Evolutionary conservation across 2,888 invertebrate species (phyloP).

Genomic region (Hybos culiciformis): DNA sequence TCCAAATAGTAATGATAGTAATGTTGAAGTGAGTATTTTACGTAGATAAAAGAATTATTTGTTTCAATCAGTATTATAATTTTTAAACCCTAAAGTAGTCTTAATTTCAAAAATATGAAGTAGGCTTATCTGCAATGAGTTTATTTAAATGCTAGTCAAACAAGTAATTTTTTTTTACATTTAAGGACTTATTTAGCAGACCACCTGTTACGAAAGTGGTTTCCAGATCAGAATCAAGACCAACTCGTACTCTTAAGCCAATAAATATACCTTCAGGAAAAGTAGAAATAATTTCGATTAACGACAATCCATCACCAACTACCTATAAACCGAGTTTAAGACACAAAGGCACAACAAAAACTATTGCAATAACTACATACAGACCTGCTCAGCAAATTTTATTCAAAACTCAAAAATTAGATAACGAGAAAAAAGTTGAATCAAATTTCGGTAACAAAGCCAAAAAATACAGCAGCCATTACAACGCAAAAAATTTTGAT

Average conservation of each 20-base stretch:
- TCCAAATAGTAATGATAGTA: no score
- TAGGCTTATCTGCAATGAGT: no score
- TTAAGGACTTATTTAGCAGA: constrained; percentile 33
- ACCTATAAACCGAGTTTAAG: constrained; percentile 38
- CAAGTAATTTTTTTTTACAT: no score
- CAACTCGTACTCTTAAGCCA: constrained; percentile 26
- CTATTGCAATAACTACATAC: constrained; percentile 15
- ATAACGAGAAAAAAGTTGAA: neutral
- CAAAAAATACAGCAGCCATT: constrained; percentile 35
- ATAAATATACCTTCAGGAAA: constrained; percentile 22
- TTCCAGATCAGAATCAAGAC: constrained; percentile 25
- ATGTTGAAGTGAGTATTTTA: no score
- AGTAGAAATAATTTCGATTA: constrained; percentile 20
- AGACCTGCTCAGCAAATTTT: constrained; percentile 17
- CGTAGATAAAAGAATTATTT: no score
- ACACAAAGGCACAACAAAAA: constrained; percentile 15
- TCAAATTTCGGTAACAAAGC: constrained; percentile 7
- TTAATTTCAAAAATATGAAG: no score
- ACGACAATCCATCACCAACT: constrained; percentile 31
- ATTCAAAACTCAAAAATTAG: neutral
- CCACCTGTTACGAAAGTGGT: constrained; percentile 33
- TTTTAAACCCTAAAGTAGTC: no score
- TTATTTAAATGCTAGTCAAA: no score
- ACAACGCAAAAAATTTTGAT: constrained; percentile 31
- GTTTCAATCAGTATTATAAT: no score